Conservation (phyloP, 2,113 vertebrate species). For the Phaethornis superciliosus region DNA sequence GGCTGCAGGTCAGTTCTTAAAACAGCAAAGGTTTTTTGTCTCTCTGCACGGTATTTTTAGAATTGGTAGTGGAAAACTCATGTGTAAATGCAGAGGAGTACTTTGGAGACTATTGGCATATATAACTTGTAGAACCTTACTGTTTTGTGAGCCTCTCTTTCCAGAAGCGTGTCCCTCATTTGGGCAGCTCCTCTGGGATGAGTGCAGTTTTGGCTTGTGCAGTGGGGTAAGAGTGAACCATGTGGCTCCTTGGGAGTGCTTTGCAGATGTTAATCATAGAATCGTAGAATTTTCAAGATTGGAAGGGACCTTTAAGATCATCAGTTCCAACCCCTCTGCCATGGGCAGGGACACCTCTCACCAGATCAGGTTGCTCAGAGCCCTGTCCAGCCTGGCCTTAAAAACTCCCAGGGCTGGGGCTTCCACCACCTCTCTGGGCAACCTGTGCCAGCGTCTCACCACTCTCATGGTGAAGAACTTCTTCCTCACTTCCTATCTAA, state of each 20-base stretch:
- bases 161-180: rapidly evolving
- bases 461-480: too few species aligned
- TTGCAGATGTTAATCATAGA: background rate
- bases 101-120: background rate
- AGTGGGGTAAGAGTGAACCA: rapidly evolving
- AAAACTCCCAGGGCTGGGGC: too few species aligned
- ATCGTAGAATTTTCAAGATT: too few species aligned
- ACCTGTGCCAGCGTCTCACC: too few species aligned
- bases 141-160: background rate
- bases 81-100: background rate
- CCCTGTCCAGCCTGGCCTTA: too few species aligned
- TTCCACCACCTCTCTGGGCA: too few species aligned
- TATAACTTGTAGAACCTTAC: background rate
- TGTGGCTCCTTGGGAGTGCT: background rate
- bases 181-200: rapidly evolving
- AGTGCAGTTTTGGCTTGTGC: background rate
- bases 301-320: too few species aligned
- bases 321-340: too few species aligned
- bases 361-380: too few species aligned
- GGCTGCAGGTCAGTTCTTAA: constrained; percentile 7
- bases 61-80: background rate
- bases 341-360: too few species aligned
- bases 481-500: too few species aligned
- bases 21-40: background rate
- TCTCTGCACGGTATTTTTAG: background rate